Evolutionary conservation across 2,888 invertebrate species (phyloP), one percentile per base, ranked within the genome.

Genomic region (Auanema sp.): DNA sequence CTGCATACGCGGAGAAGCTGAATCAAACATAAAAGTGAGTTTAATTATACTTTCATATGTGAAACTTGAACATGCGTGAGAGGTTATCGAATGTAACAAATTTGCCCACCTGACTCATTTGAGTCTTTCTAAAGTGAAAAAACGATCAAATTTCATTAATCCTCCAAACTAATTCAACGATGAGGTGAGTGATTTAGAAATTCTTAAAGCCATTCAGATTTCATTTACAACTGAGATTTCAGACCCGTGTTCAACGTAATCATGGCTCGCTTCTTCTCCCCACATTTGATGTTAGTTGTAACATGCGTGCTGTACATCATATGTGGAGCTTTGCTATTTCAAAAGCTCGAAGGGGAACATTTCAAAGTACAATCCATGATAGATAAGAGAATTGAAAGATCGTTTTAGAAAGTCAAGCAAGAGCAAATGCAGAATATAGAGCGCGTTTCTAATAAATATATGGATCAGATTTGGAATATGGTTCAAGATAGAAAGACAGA

Each of bases 271-370:
- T 68, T 79, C 50, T 68, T 79, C 57, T 79, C 79, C 10, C 75
- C 76, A 11, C 81, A 81, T 59, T 55, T 81, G 18, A 63, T 78
- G 44, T 61, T 81, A 21, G 70, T 79, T 8, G 64, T 80, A 10
- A 69, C 75, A 8, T 79, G 77, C 14, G 64, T 76, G 11, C 41
- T 74, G 12, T 81, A 81, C 62, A 72, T 81, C 25, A 64, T 81
- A 16, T 56, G 79, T 41, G 82, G 82, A 43, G 74, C 74, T 11
- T 52, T 74, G 18, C 57, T 74, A 1, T 74, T 74, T 52, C 71
- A 71, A 33, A 64, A 63, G 53, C 50, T 74, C 18, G 74, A 74
- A 52, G 74, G 74, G 25, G 70, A 67, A 21, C 64, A 74, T 66
- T 59, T 73, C 57, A 64, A 65, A 61, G 74, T 72, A 10, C 24